Evolutionary conservation across 1,140 invertebrate species (phyloP), one percentile per base, ranked within the genome.

Genomic region (Drosophila sturtevanti): DNA sequence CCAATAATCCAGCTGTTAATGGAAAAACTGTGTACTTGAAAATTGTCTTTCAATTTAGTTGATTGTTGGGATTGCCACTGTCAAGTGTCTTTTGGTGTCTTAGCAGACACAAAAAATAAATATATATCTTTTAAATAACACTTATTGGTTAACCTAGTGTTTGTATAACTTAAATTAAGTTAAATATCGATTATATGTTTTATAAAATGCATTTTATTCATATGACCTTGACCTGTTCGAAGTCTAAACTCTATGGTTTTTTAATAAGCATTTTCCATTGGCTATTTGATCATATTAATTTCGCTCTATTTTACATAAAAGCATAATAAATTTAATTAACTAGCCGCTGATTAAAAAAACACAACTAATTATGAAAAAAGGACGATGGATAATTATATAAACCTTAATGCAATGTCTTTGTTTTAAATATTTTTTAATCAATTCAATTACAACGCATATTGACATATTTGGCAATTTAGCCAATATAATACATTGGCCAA

Each of bases 401-500:
- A 31, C 27, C 5, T 31, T 31, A 24, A 24, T 7, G 10, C 9
- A 67, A 41, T 55, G 3, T 12, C 4, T 37, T 22, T 38, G 22
- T 21, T 9, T 21, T 71, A 71, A n/a, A 34, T 63, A 38, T 56
- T 34, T 72, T 48, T 24, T 31, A 16, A 51, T 54, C 24, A 21
- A 14, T 58, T 72, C 18, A 58, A 16, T 72, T 65, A 41, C 41
- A 18, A 1, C 31, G n/a, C 4, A 58, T 35, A 16, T 5, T 12
- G 27, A 58, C 41, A 48, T 48, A 21, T 48, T 21, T 48, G 16
- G 18, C 16, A 48, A 48, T 48, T 48, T 48, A 48, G n/a, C 16
- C n/a, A 44, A 81, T 78, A 81, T 87, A 67, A 74, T 77, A 63
- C 69, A 84, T 54, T 72, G 64, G 63, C 68, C 67, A 35, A 38